Evolutionary conservation across 2,888 invertebrate species (phyloP).

Genomic region (Trypoxylon attenuatum): DNA sequence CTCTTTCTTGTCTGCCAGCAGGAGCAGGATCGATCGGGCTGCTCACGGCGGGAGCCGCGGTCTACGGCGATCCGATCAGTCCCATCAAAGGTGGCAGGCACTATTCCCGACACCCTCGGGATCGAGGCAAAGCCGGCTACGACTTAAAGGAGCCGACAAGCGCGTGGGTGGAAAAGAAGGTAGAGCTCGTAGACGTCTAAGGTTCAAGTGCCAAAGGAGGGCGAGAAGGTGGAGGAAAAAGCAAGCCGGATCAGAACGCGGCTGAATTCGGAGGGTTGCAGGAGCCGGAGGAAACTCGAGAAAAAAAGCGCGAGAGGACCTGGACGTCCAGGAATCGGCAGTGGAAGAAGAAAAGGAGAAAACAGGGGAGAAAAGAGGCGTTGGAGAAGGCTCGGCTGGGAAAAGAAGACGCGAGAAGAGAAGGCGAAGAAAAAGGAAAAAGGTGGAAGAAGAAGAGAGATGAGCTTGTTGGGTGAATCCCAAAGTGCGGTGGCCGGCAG

Average conservation of each 20-base stretch:
- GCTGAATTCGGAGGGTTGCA: not conserved
- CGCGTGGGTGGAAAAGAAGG: not conserved
- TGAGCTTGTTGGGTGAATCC: conserved; percentile 61
- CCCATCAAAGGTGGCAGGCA: not conserved
- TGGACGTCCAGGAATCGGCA: not conserved
- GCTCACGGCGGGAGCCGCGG: not conserved
- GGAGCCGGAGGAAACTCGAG: not conserved
- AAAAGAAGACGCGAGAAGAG: conserved; percentile 6
- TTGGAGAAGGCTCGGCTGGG: not conserved
- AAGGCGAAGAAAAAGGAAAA: conserved; percentile 7
- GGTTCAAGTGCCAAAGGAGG: not conserved
- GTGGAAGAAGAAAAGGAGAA: conserved; percentile 8
- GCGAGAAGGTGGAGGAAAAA: conserved; percentile 14
- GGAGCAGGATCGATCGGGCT: conserved; percentile 39
- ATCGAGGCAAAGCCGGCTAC: not conserved
- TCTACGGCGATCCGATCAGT: too few species aligned
- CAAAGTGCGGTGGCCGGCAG: conserved; percentile 61
- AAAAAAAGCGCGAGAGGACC: not conserved
- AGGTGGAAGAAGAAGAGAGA: conserved; percentile 54
- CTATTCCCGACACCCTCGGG: too few species aligned
- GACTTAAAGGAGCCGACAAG: not conserved
- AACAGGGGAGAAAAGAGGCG: conserved; percentile 12
- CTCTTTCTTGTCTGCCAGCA: conserved; percentile 7
- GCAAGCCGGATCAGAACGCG: conserved; percentile 3
- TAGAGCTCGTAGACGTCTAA: conserved; percentile 1